Percentiles rank a stretch among this genome's conserved stretches.
phyloP scores from a whole-genome alignment of 1,140 invertebrate genomes.

The Papilio helenus region DNA sequence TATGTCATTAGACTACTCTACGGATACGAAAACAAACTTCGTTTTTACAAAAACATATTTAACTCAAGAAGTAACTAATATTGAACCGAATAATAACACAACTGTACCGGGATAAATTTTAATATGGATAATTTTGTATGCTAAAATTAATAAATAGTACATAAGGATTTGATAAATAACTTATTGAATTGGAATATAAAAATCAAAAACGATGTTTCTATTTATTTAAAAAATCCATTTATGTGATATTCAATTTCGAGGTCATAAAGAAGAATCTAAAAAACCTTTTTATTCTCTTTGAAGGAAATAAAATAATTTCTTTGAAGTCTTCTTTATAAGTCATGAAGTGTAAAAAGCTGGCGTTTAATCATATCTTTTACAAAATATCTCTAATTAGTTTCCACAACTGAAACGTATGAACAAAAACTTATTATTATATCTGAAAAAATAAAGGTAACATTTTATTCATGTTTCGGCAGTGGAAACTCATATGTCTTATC shows the following conservation, averaged over 20 bases:
- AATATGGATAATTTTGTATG: background rate
- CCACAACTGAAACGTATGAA: too few species aligned
- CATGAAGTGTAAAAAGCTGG: background rate
- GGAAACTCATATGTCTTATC: too few species aligned
- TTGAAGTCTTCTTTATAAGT: too few species aligned
- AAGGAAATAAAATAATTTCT: too few species aligned
- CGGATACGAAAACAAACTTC: conserved; percentile 33
- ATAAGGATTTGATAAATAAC: background rate
- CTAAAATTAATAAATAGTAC: background rate
- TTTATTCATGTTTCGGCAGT: too few species aligned
- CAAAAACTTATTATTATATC: too few species aligned
- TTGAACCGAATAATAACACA: conserved; percentile 40
- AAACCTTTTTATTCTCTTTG: too few species aligned
- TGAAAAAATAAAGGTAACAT: too few species aligned
- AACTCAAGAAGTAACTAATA: background rate
- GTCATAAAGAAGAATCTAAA: too few species aligned
- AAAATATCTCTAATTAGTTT: background rate
- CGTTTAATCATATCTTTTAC: background rate
- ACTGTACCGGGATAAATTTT: background rate
- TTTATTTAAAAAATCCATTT: background rate
- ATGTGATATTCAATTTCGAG: background rate
- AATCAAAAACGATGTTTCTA: background rate
- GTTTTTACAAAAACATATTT: background rate
- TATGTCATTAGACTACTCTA: conserved; percentile 60
- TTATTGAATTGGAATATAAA: conserved; percentile 7